Conservation (phyloP, 2,797 vertebrate species). For the Poecile montanus region DNA sequence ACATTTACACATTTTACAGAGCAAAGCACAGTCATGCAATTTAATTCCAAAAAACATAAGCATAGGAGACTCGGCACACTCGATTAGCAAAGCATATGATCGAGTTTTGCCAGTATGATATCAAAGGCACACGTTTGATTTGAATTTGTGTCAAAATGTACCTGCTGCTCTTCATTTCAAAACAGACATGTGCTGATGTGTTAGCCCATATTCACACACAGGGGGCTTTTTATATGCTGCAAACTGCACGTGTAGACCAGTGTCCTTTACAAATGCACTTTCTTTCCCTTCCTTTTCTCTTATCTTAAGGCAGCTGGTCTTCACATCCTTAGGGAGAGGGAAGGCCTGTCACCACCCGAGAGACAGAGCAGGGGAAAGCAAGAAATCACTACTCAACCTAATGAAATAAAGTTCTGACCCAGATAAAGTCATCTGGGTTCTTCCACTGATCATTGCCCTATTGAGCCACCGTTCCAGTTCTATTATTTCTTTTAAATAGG, state of each 20-base stretch:
- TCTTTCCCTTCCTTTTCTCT: conserved; percentile 46
- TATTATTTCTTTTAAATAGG: conserved; percentile 73
- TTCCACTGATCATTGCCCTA: conserved; percentile 66
- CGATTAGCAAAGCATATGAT: conserved; percentile 72
- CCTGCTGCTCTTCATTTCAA: conserved; percentile 58
- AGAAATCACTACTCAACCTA: conserved; percentile 43
- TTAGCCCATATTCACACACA: conserved; percentile 70
- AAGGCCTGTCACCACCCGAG: background rate
- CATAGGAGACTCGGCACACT: conserved; percentile 73
- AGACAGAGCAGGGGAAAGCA: background rate
- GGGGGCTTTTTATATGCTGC: conserved; percentile 64
- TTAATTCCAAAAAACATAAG: conserved; percentile 83
- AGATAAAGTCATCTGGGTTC: conserved; percentile 52
- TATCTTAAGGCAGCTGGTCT: conserved; percentile 54
- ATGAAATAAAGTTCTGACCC: conserved; percentile 63
- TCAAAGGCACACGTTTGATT: conserved; percentile 59
- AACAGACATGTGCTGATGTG: conserved; percentile 70
- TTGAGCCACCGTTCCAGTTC: conserved; percentile 61
- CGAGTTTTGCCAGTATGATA: conserved; percentile 64
- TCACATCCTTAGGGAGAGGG: conserved; percentile 31
- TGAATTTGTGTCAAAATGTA: conserved; percentile 61
- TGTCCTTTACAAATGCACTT: conserved; percentile 69
- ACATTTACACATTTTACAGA: conserved; percentile 83
- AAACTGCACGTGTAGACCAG: conserved; percentile 64
- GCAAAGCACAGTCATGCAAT: conserved; percentile 78